Base-by-base conservation (phyloP, 2,797 vertebrate genomes). In the Bufotes viridis region DNA sequence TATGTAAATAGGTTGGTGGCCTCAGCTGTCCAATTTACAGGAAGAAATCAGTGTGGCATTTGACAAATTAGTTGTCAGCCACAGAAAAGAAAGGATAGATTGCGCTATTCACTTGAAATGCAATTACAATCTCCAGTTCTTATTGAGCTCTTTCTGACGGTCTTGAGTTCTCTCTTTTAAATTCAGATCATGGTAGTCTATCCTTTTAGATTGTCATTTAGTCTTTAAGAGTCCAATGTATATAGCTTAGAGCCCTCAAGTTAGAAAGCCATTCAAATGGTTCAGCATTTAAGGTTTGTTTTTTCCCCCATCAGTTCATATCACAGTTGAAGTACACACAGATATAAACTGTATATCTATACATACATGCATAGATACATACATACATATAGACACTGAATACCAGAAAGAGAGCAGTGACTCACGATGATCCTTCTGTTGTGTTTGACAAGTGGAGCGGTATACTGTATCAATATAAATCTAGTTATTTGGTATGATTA, bases 41-140 rank as follows among this genome's bases (percentile, higher is more conserved):
- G 34, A 79, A 72, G 63, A 84, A 89, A 87, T 89, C 88, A 89
- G 85, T 87, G 85, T 87, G 84, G 88, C 81, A 89, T 89, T 89
- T 89, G 88, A 89, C 75, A 89, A 89, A 89, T 89, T 82, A 83
- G 88, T 83, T 86, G 88, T 89, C 88, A 86, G 84, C 80, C 84
- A 70, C 84, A 72, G 80, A 83, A 81, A 87, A 89, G 88, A 89
- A 89, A 60, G 80, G 88, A 83, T 61, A 87, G 88, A 89, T 89
- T 86, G 72, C 81, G 61, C 79, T 49, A 78, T 89, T 86, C 63
- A 82, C 84, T 89, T 83, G 84, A 83, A 89, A 89, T 89, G 80
- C 84, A 89, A 89, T 86, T 88, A 88, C 65, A 26, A 81, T 65
- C 81, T 86, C 61, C 55, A 34, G 74, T 78, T 89, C 74, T 89